phyloP scores from a whole-genome alignment of 2,797 vertebrate genomes.

The Luscinia megarhynchos region DNA sequence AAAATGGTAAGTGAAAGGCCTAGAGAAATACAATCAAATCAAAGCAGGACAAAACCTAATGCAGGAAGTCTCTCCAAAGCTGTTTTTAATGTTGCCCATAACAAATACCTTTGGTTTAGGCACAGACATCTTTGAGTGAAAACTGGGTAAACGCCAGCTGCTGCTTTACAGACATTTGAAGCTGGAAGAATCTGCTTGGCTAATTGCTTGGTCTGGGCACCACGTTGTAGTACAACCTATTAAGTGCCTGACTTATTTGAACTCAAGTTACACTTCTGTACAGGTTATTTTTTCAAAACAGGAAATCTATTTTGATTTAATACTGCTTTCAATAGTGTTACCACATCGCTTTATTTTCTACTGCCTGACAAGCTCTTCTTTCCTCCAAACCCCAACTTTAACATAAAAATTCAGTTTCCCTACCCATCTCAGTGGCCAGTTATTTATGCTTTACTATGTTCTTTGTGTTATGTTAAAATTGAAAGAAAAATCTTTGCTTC shows the following conservation, averaged over 20 bases:
- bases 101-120: constrained; percentile 65
- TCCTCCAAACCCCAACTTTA: neutral
- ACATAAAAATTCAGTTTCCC: neutral
- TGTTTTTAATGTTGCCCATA: constrained; percentile 64
- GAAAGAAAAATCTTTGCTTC: neutral
- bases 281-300: neutral
- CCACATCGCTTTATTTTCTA: neutral
- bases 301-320: constrained; percentile 48
- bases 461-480: neutral
- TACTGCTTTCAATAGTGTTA: constrained; percentile 14
- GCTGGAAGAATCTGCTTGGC: constrained; percentile 42
- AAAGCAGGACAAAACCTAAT: constrained; percentile 65
- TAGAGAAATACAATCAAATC: constrained; percentile 69
- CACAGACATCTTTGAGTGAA: constrained; percentile 33
- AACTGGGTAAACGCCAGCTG: constrained; percentile 67
- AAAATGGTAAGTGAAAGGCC: constrained; percentile 70
- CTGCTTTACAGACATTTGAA: constrained; percentile 54
- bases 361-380: constrained; percentile 12
- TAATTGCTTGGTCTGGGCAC: constrained; percentile 66
- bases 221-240: constrained; percentile 62
- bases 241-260: constrained; percentile 68
- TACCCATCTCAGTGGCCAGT: neutral
- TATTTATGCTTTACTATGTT: neutral
- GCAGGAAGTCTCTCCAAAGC: constrained; percentile 70
- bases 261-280: constrained; percentile 44